Conservation (phyloP, 2,113 vertebrate species). For the Nansenia antarctica region DNA sequence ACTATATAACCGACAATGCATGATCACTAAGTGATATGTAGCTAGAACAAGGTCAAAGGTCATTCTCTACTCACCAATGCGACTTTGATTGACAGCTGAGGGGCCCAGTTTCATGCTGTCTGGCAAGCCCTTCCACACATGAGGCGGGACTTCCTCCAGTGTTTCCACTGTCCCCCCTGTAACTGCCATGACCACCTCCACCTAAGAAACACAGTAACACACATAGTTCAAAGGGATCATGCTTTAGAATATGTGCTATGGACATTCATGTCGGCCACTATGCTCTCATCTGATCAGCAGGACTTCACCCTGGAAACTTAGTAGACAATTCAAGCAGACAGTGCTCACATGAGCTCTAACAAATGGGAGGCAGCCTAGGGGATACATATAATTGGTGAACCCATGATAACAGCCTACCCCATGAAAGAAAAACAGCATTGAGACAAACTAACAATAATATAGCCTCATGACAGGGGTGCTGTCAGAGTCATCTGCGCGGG, state of each 20-base stretch:
- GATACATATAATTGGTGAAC: neutral
- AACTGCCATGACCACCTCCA: constrained; percentile 56
- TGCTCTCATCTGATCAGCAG: neutral
- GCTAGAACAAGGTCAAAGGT: neutral
- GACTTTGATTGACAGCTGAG: constrained; percentile 63
- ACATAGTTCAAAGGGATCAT: neutral
- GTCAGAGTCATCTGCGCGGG: neutral
- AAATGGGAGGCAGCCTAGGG: neutral
- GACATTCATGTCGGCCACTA: neutral
- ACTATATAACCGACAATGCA: neutral
- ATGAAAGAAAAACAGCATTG: neutral
- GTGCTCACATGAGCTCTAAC: neutral
- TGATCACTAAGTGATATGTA: neutral
- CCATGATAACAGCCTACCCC: neutral
- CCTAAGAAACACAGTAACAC: neutral
- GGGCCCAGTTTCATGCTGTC: constrained; percentile 61
- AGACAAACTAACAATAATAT: constrained; percentile 3
- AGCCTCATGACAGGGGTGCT: neutral
- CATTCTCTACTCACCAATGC: constrained; percentile 58
- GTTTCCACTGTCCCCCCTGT: constrained; percentile 52
- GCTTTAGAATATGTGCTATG: neutral
- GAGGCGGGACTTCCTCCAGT: constrained; percentile 64
- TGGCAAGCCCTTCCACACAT: constrained; percentile 68
- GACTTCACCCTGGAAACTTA: neutral
- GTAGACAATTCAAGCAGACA: neutral